Conservation (phyloP, 2,888 invertebrate species). For the Nemoura dubitans region DNA sequence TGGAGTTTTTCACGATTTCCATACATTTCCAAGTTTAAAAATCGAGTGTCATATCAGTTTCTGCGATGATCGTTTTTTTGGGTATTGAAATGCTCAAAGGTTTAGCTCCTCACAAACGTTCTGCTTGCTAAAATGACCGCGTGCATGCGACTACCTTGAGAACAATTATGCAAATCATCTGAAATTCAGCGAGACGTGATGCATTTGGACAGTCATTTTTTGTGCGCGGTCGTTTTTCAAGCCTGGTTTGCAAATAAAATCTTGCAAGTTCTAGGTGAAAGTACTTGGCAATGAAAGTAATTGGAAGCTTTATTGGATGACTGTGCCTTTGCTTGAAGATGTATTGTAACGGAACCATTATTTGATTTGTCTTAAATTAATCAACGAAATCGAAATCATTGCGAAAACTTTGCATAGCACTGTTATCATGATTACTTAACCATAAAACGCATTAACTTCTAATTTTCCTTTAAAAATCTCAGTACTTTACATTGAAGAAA, state of each 20-base stretch:
- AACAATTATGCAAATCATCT: neutral
- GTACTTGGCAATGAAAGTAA: neutral
- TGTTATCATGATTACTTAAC: neutral
- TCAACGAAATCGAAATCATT: neutral
- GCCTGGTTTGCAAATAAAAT: neutral
- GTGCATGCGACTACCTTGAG: neutral
- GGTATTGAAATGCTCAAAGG: too few relatives aligned
- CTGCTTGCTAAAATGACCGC: too few relatives aligned
- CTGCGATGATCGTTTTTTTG: too few relatives aligned
- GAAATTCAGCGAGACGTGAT: neutral
- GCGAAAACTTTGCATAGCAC: neutral
- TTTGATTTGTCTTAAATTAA: neutral
- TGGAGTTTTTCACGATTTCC: too few relatives aligned
- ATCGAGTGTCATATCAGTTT: too few relatives aligned
- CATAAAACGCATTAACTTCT: too few relatives aligned
- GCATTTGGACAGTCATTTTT: neutral
- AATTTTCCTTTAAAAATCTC: too few relatives aligned
- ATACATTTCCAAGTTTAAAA: too few relatives aligned
- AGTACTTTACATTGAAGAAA: too few relatives aligned
- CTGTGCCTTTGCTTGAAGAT: neutral
- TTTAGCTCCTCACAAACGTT: too few relatives aligned
- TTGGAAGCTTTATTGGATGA: neutral
- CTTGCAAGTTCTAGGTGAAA: neutral
- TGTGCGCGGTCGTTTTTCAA: neutral
- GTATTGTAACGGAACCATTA: neutral